Evolutionary conservation across 2,797 vertebrate species (phyloP).

Genomic region (Crenichthys baileyi): DNA sequence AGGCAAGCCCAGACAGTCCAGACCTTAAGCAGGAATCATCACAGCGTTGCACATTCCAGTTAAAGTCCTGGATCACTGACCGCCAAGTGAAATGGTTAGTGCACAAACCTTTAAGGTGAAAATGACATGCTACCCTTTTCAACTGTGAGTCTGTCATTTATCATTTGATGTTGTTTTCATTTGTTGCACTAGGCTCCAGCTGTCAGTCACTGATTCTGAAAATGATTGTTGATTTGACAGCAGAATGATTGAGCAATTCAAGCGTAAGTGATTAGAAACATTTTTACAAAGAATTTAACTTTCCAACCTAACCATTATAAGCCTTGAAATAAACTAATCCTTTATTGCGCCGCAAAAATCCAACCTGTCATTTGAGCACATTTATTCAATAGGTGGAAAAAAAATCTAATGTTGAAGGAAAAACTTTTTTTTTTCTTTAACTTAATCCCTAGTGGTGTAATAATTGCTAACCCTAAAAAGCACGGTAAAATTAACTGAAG

Average conservation of each 20-base stretch:
- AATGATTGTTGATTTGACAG: neutral
- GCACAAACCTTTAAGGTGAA: constrained; percentile 3
- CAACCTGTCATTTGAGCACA: neutral
- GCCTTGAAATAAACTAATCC: neutral
- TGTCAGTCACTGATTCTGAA: neutral
- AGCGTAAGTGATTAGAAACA: neutral
- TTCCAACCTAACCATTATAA: neutral
- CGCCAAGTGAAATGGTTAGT: constrained; percentile 19
- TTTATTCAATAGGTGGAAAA: neutral
- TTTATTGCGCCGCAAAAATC: neutral
- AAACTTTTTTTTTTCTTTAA: too few species aligned
- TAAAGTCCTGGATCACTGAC: constrained; percentile 27
- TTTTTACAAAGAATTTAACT: neutral
- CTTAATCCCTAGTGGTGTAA: too few species aligned
- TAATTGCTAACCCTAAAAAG: too few species aligned
- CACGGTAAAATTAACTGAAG: too few species aligned
- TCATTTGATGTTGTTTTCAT: neutral
- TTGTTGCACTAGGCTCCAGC: neutral
- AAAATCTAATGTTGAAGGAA: too few species aligned
- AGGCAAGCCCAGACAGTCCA: constrained; percentile 41
- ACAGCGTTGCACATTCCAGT: constrained; percentile 11
- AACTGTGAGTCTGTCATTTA: constrained; percentile 3
- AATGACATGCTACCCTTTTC: constrained; percentile 23
- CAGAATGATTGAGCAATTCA: neutral
- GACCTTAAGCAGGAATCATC: constrained; percentile 33